Base-by-base conservation (phyloP, 64 coral and sea anemone species). In the Dendrophyllia cribrosa region DNA sequence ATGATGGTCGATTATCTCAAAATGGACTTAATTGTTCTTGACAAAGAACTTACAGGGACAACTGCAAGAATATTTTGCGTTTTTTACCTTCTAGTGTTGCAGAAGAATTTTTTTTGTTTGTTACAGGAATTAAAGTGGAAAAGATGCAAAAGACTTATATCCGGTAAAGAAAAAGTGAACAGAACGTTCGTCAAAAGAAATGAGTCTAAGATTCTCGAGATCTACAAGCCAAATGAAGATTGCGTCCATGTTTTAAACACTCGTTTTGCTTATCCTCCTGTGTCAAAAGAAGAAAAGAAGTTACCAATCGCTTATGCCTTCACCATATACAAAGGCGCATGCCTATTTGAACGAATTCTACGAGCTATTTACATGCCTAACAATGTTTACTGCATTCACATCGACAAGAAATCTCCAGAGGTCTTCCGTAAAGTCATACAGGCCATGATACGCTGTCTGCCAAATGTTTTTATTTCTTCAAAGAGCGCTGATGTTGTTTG, bases 321-420 rank as follows among this genome's bases (percentile, higher is more conserved):
- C 58, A 76, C 74, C 21, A 77, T 89, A 7, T 78, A 89, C 47
- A 89, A 78, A 44, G 56, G 43, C 59, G 56, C 62, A 6, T 24
- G 49, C 5, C 72, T 76, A 14, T 78, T 89, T n/a, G 87, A 89
- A 34, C 78, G 87, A 50, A 15, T 89, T 67, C 74, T 89, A 10
- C 87, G 16, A 20, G 72, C 70, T 75, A 25, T 89, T 43, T 89
- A 89, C 62, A 75, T 75, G 87, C 87, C 87, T 15, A 71, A 89
- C 43, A 89, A 89, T 49, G 24, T 76, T 59, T 89, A 76, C 58
- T 89, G 87, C 43, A 77, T 89, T 77, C 87, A 89, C 58, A 64
- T 89, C 58, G 87, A 89, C 58, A 58, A 19, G 51, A 75, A 89
- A 78, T 76, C 87, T 13, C 4, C 71, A 61, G 6, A 61, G 26